These are phyloP conservation scores for Oreotrochilus melanogaster DNA, from an alignment of 2,113 vertebrate species.

Conservation along the genomic window DNA sequence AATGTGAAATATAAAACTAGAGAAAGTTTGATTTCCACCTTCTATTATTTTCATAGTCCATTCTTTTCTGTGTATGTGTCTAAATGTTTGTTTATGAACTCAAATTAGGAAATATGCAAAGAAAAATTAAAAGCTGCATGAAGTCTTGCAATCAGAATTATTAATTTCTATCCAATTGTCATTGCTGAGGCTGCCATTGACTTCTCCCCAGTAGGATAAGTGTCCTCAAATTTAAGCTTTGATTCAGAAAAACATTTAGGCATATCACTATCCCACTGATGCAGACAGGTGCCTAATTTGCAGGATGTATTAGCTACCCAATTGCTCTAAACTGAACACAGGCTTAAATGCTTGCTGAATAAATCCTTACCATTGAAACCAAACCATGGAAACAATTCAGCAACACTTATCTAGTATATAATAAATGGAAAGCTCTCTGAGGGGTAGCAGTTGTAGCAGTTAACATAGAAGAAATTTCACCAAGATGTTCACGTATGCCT, in stretches of 20 bases:
- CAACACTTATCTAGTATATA: not conserved
- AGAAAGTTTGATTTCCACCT: not conserved
- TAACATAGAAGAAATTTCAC: not conserved
- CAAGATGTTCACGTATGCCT: not conserved
- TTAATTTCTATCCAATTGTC: not conserved
- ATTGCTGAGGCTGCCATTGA: not conserved
- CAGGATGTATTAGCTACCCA: not conserved
- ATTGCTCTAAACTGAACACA: conserved; percentile 9
- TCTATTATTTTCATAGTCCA: not conserved
- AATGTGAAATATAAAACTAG: not conserved
- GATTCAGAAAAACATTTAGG: not conserved
- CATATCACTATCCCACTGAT: not conserved
- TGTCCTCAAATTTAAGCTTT: not conserved
- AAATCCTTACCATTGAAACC: conserved; percentile 16
- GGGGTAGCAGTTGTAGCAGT: not conserved
- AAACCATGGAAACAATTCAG: conserved; percentile 35
- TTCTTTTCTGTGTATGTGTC: not conserved
- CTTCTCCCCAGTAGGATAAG: not conserved
- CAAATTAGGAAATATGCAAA: not conserved
- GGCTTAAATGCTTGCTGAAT: conserved; percentile 27
- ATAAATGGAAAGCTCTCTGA: conserved; percentile 27
- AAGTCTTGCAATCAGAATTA: not conserved
- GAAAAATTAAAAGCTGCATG: not conserved
- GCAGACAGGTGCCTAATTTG: conserved; percentile 12
- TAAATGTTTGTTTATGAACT: not conserved